Percentiles rank a stretch among this genome's conserved stretches.
These are phyloP conservation scores for Lycia hirtaria DNA, from an alignment of 2,888 invertebrate genomes.

Conservation along the genomic window DNA sequence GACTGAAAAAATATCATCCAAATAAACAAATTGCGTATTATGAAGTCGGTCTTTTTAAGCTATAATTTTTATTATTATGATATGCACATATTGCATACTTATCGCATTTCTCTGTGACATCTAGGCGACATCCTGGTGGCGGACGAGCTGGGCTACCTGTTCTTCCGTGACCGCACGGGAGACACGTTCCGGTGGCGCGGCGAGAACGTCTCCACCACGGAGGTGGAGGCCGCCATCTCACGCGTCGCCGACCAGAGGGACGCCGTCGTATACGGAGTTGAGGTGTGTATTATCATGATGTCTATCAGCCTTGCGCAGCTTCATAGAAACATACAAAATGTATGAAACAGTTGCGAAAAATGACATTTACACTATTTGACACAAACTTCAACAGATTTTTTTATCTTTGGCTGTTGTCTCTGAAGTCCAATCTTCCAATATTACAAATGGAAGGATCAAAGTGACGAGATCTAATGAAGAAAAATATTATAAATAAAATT, in stretches of 20 bases:
- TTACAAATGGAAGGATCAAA: too few relatives aligned
- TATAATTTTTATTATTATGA: too few relatives aligned
- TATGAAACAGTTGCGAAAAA: too few relatives aligned
- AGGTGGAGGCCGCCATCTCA: conserved; percentile 97
- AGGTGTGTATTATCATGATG: conserved; percentile 78
- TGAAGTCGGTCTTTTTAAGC: too few relatives aligned
- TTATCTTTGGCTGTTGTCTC: too few relatives aligned
- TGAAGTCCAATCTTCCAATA: too few relatives aligned
- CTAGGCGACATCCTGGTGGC: conserved; percentile 94
- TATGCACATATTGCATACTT: background rate
- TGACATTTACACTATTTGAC: too few relatives aligned
- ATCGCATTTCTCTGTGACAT: conserved; percentile 35
- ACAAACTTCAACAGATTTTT: too few relatives aligned
- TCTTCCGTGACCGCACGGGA: conserved; percentile 97
- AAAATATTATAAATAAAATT: too few relatives aligned
- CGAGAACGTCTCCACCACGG: conserved; percentile 99
- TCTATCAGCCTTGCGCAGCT: background rate
- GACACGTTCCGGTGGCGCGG: conserved; percentile 99
- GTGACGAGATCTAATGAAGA: too few relatives aligned
- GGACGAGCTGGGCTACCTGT: conserved; percentile 97
- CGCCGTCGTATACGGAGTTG: conserved; percentile 97
- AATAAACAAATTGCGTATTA: too few relatives aligned
- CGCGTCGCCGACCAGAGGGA: conserved; percentile 94
- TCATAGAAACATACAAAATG: background rate
- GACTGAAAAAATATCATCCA: too few relatives aligned